Base-by-base conservation (phyloP, 2,797 vertebrate genomes). In the Sparus aurata region DNA sequence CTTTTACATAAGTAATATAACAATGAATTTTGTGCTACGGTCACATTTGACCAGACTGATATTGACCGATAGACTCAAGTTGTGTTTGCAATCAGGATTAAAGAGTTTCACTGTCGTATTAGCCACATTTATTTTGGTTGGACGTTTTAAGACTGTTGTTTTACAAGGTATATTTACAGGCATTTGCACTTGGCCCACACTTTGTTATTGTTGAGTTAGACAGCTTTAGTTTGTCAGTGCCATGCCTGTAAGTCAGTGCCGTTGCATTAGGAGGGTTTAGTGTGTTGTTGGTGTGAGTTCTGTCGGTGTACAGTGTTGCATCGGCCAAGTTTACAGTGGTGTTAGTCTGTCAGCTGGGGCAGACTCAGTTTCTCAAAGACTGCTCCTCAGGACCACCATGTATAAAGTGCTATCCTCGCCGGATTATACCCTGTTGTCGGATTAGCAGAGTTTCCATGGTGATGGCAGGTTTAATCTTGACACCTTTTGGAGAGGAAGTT, bases 371-470 rank as follows among this genome's bases (percentile, higher is more conserved):
- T 58, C 77, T 83, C 53, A 79, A 59, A 82, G 65, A 55, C 27
- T 67, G 49, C 75, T 77, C 65, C 63, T 80, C 72, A 54, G 67
- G 62, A 75, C 70, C 62, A 17, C 60, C 1, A 60, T 79, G 69
- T 76, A 25, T 69, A 73, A 77, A 69, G 74, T 73, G 45, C 63
- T 55, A 58, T 63, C 73, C 73, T 80, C 65, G 38, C 16, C 15
- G 83, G 89, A 88, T 94, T 93, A 91, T 34, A 68, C 38, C 52
- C 20, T 77, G 68, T 89, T 88, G 80, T 84, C 77, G n/a, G 69
- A 61, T 91, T 89, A 89, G 79, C 73, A 55, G 61, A 50, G 83
- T 89, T 89, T 89, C 83, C 80, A 76, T 85, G 69, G 87, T 3
- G 83, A 91, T 57, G 22, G 74, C 66, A 53, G 57, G 72, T 12